Percentiles rank a stretch among this genome's conserved stretches.
Evolutionary conservation across 1,140 invertebrate species (phyloP).

Genomic region (Harpegnathos saltator): DNA sequence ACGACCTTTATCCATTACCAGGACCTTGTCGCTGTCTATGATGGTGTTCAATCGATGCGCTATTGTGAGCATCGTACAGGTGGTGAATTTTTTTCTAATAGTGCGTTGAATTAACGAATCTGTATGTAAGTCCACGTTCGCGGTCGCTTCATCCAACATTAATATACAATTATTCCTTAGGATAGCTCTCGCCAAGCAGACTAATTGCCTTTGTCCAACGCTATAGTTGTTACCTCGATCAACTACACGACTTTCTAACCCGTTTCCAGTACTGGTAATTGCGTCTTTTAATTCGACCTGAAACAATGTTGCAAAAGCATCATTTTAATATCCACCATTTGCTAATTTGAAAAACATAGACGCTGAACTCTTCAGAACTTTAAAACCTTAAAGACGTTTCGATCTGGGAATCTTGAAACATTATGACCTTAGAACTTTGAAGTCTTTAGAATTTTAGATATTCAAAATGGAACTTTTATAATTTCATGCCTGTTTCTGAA

Average conservation of each 20-base stretch:
- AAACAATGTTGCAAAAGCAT: not conserved
- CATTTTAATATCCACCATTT: not conserved
- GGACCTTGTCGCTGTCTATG: conserved; percentile 87
- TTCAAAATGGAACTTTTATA: too few relatives aligned
- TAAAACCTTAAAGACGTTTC: too few relatives aligned
- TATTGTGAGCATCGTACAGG: conserved; percentile 88
- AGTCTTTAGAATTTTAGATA: not conserved
- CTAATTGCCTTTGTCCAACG: conserved; percentile 90
- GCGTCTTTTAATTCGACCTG: conserved; percentile 85
- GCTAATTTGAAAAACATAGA: too few relatives aligned
- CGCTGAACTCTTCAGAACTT: too few relatives aligned
- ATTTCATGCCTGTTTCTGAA: too few relatives aligned
- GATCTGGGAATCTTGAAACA: too few relatives aligned
- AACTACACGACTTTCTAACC: conserved; percentile 86
- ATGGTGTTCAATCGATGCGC: conserved; percentile 88
- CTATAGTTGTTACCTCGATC: conserved; percentile 90
- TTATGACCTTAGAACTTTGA: not conserved
- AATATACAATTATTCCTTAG: conserved; percentile 89
- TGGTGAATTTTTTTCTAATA: conserved; percentile 85
- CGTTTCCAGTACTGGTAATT: conserved; percentile 76
- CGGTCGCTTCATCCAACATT: conserved; percentile 92
- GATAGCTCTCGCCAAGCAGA: conserved; percentile 90
- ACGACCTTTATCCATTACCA: conserved; percentile 88
- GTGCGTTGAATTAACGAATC: conserved; percentile 86
- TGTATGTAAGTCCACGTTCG: conserved; percentile 90